Evolutionary conservation across 2,888 invertebrate species (phyloP).

Genomic region (Sabatieria punctata): DNA sequence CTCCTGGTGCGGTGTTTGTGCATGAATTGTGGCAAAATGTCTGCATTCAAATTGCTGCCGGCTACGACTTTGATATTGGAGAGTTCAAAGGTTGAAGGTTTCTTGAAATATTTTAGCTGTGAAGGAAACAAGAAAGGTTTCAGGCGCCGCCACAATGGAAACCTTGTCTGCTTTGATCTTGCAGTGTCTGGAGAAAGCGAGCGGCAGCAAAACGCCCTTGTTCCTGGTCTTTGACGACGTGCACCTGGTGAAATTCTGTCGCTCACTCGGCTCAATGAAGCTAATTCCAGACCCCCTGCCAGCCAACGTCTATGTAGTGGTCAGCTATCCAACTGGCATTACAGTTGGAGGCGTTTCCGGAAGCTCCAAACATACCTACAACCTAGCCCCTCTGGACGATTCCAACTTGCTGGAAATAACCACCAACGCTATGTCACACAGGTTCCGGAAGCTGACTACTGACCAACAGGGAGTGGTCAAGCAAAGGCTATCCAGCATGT

Average conservation of each 20-base stretch:
- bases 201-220: too few species aligned
- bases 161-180: too few species aligned
- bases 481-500: not conserved
- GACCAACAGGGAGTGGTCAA: not conserved
- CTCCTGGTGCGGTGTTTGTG: slow-evolving; percentile 21
- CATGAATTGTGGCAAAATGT: slow-evolving; percentile 22
- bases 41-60: slow-evolving; percentile 8
- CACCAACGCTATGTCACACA: not conserved
- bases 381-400: not conserved
- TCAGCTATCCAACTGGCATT: not conserved
- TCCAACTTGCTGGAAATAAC: not conserved
- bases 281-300: not conserved
- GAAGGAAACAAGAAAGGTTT: too few species aligned
- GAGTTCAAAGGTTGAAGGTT: too few species aligned
- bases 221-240: slow-evolving; percentile 26
- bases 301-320: not conserved
- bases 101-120: too few species aligned
- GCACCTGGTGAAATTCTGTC: slow-evolving; percentile 21
- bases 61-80: too few species aligned
- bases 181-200: too few species aligned
- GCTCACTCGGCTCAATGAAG: slow-evolving; percentile 5
- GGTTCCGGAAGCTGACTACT: not conserved
- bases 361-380: too few species aligned
- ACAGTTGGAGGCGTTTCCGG: too few species aligned
- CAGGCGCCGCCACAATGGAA: too few species aligned